Percentiles rank a stretch among this genome's conserved stretches.
These are phyloP conservation scores for Marmota flaviventris DNA, from an alignment of 2,113 vertebrate genomes.

Conservation along the genomic window DNA sequence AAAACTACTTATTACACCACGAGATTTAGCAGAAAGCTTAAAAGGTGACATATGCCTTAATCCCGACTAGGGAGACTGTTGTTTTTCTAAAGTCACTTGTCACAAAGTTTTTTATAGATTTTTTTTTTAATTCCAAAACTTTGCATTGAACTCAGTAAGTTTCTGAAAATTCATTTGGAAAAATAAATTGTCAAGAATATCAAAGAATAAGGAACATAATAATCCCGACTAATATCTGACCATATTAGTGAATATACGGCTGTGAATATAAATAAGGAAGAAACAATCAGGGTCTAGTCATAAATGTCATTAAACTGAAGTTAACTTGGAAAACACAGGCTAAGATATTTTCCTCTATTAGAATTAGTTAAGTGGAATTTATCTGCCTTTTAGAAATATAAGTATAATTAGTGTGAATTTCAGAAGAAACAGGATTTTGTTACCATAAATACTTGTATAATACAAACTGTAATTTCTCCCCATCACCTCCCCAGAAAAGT, in stretches of 20 bases:
- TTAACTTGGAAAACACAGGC: background rate
- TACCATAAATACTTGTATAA: slow-evolving; percentile 16
- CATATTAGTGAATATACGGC: background rate
- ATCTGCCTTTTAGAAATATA: slow-evolving; percentile 30
- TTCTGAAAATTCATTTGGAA: slow-evolving; percentile 53
- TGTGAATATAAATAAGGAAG: background rate
- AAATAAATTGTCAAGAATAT: slow-evolving; percentile 30
- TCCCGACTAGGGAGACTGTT: background rate
- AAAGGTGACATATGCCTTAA: background rate
- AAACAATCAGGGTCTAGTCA: background rate
- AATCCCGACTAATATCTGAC: background rate
- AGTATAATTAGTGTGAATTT: background rate
- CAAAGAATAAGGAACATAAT: background rate
- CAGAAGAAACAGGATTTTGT: background rate
- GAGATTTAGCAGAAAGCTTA: slow-evolving; percentile 26
- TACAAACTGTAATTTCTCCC: background rate
- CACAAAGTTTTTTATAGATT: slow-evolving; percentile 22
- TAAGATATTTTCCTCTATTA: background rate
- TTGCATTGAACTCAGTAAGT: background rate
- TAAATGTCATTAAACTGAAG: background rate
- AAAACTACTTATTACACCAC: background rate
- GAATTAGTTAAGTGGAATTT: slow-evolving; percentile 26
- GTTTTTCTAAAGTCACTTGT: background rate
- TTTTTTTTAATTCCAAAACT: background rate
- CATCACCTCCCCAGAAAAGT: background rate